Base-by-base conservation (phyloP, 2,888 invertebrate genomes). In the Eumacrocentrus americanus region DNA sequence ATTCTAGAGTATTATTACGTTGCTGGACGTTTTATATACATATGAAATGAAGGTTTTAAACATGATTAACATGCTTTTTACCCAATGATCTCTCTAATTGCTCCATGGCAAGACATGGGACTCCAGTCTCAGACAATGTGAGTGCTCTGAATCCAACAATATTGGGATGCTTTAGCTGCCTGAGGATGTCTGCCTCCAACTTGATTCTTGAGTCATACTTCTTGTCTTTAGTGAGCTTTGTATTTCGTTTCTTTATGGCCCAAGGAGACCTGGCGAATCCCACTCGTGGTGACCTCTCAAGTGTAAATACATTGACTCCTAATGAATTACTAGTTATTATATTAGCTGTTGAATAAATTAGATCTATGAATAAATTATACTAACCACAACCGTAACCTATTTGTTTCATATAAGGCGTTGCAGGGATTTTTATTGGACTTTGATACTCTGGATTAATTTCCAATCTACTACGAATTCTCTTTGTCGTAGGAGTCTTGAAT, bases 321-420 rank as follows among this genome's bases (percentile, higher is more conserved):
- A 61, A 12, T 77, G 72, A 38, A 44, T 51, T 56, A 4, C 46
- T 42, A 22, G 35, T 50, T 23, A 50, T 25, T n/a, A 48, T 51
- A 37, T 1, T 18, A 22, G 22, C 23, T n/a, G 29, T n/a, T n/a
- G n/a, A n/a, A n/a, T n/a, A n/a, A n/a, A n/a, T n/a, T n/a, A n/a
- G n/a, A n/a, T n/a, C n/a, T n/a, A 23, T 6, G 12, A 22, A 56
- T 22, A n/a, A 38, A 56, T 20, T 14, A 25, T 22, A 64, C 72
- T 72, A 77, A 89, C 90, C 91, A 71, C 91, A 91, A 50, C 92
- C 92, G 81, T 88, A 90, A 60, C 92, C 92, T 58, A 92, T 85
- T 70, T 86, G 84, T 73, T 88, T 86, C 65, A 92, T 81, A 76
- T 87, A 87, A 1, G 92, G 92, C 0, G 91, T 90, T 9, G 90